These are phyloP conservation scores for Bradypodion ventrale DNA, from an alignment of 2,797 vertebrate species.

Conservation along the genomic window DNA sequence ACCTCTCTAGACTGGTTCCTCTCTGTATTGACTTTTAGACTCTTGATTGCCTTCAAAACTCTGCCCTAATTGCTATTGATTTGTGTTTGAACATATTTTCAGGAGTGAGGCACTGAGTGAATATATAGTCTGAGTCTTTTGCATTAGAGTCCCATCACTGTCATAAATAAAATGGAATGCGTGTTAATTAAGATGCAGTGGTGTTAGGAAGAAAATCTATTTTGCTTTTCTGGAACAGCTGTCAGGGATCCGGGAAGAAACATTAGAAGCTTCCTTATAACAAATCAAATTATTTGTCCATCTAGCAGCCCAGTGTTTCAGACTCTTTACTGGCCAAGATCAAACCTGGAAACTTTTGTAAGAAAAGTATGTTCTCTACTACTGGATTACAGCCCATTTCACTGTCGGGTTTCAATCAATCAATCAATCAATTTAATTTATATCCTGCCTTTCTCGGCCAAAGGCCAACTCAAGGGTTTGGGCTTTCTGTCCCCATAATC, in stretches of 20 bases:
- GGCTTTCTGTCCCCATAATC: background rate
- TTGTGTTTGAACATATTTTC: background rate
- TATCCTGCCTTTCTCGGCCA: too few species aligned
- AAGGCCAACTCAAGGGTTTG: too few species aligned
- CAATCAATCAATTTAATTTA: too few species aligned
- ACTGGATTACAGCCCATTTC: background rate
- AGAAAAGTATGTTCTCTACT: background rate
- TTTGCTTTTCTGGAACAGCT: background rate
- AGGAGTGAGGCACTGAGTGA: background rate
- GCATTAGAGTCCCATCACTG: background rate
- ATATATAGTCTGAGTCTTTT: background rate
- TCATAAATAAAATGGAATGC: background rate
- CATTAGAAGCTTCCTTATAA: background rate
- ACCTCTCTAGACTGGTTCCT: background rate
- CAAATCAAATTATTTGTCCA: background rate
- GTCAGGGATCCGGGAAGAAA: background rate
- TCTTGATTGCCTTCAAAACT: background rate
- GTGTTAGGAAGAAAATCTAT: rapidly evolving
- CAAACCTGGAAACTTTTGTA: background rate
- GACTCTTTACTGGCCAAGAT: background rate
- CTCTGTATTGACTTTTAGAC: background rate
- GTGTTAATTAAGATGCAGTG: background rate
- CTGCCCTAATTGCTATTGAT: background rate
- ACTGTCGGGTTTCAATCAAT: too few species aligned
- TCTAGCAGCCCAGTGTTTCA: background rate